phyloP scores from a whole-genome alignment of 2,888 invertebrate genomes.

The Leistus spinibarbis region DNA sequence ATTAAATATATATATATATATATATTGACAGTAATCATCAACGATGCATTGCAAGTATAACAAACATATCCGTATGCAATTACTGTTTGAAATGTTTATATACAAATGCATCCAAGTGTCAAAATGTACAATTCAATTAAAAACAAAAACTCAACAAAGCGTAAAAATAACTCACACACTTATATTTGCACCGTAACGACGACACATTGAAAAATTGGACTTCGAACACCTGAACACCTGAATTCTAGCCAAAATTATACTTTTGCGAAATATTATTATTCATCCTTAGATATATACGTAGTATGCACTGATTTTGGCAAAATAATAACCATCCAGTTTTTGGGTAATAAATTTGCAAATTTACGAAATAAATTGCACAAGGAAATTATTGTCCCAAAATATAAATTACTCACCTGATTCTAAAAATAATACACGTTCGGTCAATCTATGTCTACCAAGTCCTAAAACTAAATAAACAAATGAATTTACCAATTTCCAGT shows the following conservation, averaged over 20 bases:
- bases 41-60: too few species aligned
- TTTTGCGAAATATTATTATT: background rate
- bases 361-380: background rate
- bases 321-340: background rate
- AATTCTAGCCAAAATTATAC: background rate
- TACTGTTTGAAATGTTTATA: background rate
- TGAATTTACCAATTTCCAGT: conserved; percentile 66
- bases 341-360: background rate
- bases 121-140: background rate
- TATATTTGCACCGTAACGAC: background rate
- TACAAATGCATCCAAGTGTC: background rate
- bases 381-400: background rate
- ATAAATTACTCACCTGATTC: background rate
- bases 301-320: background rate
- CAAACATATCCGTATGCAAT: background rate
- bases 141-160: background rate
- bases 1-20: too few species aligned
- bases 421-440: background rate
- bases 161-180: background rate
- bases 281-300: background rate
- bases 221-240: background rate
- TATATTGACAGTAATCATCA: too few species aligned
- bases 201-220: background rate
- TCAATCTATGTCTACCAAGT: background rate
- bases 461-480: conserved; percentile 19